Percentiles rank a stretch among this genome's conserved stretches.
Evolutionary conservation across 2,888 invertebrate species (phyloP).

Genomic region (Mythimna vitellina): DNA sequence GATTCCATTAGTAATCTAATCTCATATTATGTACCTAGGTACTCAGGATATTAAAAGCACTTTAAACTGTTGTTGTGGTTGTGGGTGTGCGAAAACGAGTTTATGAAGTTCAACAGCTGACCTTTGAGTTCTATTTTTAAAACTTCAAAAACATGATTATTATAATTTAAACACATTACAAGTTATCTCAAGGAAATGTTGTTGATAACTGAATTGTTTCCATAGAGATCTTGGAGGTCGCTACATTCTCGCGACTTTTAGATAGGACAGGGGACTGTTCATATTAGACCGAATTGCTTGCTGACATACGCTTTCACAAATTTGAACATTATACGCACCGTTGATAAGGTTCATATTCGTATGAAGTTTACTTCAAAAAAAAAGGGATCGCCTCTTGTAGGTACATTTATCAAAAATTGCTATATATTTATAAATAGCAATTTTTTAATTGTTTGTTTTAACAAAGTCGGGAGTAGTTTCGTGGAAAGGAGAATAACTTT

Average conservation of each 20-base stretch:
- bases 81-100: constrained; percentile 28
- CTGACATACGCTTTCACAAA: too few relatives aligned
- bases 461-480: too few relatives aligned
- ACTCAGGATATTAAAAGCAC: constrained; percentile 3
- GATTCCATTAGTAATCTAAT: constrained; percentile 28
- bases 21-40: background rate
- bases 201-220: constrained; percentile 8
- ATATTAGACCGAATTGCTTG: too few relatives aligned
- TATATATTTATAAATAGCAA: too few relatives aligned
- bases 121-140: constrained; percentile 37
- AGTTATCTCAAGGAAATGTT: constrained; percentile 7
- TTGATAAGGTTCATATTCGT: too few relatives aligned
- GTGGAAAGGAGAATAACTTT: too few relatives aligned
- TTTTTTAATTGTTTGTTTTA: too few relatives aligned
- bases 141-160: background rate
- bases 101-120: constrained; percentile 43
- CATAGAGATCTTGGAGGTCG: background rate
- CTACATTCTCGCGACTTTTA: background rate
- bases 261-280: too few relatives aligned
- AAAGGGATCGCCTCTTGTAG: too few relatives aligned
- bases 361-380: too few relatives aligned
- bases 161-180: constrained; percentile 2
- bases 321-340: too few relatives aligned
- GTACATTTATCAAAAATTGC: too few relatives aligned
- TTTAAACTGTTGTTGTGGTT: background rate